Base-by-base conservation (phyloP, 2,888 invertebrate species). In the Calliopum simillimum region DNA sequence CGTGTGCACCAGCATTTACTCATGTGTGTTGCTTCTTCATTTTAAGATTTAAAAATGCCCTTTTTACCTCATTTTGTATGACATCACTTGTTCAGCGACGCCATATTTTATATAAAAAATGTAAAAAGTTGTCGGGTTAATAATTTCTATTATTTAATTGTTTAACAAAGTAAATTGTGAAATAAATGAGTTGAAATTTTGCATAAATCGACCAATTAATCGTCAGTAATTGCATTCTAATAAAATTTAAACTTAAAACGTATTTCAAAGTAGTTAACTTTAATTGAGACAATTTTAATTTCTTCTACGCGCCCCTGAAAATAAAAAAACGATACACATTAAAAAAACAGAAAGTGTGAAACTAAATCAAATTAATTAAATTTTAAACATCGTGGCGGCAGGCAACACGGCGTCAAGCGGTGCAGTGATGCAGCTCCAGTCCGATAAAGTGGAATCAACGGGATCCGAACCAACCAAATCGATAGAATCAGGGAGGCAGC, bases 81-180 rank as follows among this genome's bases (percentile, higher is more conserved):
- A n/a, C n/a, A n/a, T n/a, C n/a, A n/a, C n/a, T 58, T 58, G 33
- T 1, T 8, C 46, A 69, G 55, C 65, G 76, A 77, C 76, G 76
- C 76, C 76, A 76, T 77, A 72, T 75, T 76, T 75, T 70, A 71
- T 66, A 71, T 68, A 53, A 69, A 67, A 69, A 71, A 44, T 61
- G 64, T 72, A 71, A 70, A 73, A 70, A 61, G 61, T 25, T 43
- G 55, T 68, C 62, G 69, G 67, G 69, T 56, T 33, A 49, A 55
- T 44, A 56, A 19, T 46, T 14, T 33, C n/a, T 62, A 61, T 56
- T 58, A 47, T 67, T 64, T 69, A 44, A 46, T 47, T 58, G 55
- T 55, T 56, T 25, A 4, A 49, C 55, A n/a, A 33, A 62, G 16
- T 13, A 25, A 59, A 23, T 61, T 43, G 14, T 65, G 55, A 43